Evolutionary conservation across 1,140 invertebrate species (phyloP), one percentile per base, ranked within the genome.

Genomic region (Lepeophtheirus salmonis): DNA sequence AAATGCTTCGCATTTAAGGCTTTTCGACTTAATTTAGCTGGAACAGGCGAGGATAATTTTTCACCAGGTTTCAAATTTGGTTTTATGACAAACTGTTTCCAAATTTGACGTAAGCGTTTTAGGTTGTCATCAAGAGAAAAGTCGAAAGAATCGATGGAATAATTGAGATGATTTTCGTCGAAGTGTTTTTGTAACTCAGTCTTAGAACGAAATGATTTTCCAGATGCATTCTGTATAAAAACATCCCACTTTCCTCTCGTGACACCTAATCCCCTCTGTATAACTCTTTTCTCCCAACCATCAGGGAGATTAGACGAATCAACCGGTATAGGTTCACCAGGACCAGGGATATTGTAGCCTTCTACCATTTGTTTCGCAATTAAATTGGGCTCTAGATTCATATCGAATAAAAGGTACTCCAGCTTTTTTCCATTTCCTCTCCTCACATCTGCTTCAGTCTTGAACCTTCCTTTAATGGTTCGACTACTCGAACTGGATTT

Each of bases 181-280:
- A 57, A 57, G 55, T 26, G 21, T 23, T 57, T 57, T 57, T 57
- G 55, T 18, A 57, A 23, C 55, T 57, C 55, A 17, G 26, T 57
- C 49, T 60, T 60, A 17, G 57, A 61, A n/a, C 50, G 48, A 25
- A 61, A 61, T 14, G 25, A 24, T 50, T 61, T 54, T 49, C 59
- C 59, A 2, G n/a, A 6, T 14, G 59, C 22, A 50, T 25, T 61
- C 23, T 21, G 14, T 12, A 61, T 61, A 18, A 22, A 56, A 16
- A 61, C 59, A 17, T 61, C 59, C 59, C 59, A 61, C 21, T 61
- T 61, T 2, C 59, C 59, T 3, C 17, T 12, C 17, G 59, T 61
- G 2, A 61, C 23, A 17, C 57, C 57, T 14, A 52, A 24, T 13
- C 20, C 21, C 2, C 59, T 16, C 14, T 56, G 48, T 16, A 24